Conservation (phyloP, 2,797 vertebrate genomes). For the Acanthis flammea region DNA sequence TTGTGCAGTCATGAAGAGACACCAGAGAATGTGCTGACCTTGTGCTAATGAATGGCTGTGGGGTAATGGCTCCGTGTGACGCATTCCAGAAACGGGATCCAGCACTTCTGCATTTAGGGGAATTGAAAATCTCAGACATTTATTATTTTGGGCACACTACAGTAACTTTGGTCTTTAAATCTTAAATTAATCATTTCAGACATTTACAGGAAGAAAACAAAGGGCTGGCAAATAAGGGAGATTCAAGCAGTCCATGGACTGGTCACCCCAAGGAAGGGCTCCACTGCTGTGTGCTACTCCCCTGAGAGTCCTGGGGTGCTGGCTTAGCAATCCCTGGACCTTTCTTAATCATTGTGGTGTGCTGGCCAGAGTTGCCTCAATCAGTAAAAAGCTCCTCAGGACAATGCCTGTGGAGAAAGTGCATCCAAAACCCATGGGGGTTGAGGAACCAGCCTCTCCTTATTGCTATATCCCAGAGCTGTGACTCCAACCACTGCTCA, state of each 20-base stretch:
- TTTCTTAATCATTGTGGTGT: not conserved
- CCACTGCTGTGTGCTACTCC: not conserved
- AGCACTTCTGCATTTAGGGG: conserved; percentile 69
- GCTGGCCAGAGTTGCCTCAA: not conserved
- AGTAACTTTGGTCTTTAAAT: conserved; percentile 68
- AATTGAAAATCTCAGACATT: conserved; percentile 77
- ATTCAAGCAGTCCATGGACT: not conserved
- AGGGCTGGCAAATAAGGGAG: not conserved
- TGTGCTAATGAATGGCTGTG: conserved; percentile 72
- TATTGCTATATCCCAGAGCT: not conserved
- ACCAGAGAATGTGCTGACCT: conserved; percentile 64
- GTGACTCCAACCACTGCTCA: not conserved
- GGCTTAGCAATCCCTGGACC: not conserved
- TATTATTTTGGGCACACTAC: conserved; percentile 72
- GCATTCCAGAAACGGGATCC: conserved; percentile 67
- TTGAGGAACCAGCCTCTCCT: not conserved
- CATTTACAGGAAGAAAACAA: conserved; percentile 64
- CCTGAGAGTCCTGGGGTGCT: not conserved
- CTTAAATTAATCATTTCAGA: conserved; percentile 69
- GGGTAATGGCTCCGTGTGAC: conserved; percentile 68
- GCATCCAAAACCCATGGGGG: not conserved
- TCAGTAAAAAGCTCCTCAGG: not conserved
- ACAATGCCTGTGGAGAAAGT: not conserved
- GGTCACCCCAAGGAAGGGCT: not conserved
- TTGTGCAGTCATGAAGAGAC: conserved; percentile 54